Evolutionary conservation across 2,888 invertebrate genomes (phyloP), one percentile per base, ranked within the genome.

Genomic region (Zygogramma bicolorata): DNA sequence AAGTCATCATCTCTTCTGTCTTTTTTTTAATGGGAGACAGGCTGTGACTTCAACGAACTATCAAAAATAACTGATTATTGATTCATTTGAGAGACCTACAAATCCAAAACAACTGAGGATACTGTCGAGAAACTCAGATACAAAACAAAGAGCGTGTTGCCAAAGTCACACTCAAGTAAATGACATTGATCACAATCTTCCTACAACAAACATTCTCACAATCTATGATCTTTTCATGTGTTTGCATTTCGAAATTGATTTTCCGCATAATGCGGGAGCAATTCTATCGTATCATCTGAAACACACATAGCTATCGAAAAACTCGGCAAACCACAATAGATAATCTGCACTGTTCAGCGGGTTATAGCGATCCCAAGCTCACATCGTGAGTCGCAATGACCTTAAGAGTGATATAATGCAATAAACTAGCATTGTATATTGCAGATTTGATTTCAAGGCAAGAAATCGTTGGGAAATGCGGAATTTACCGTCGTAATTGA

Each of bases 401-500:
- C 71, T 63, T 63, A 67, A 63, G 57, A 60, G 53, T 59, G 67
- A 67, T 58, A 67, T 67, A 67, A 67, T 62, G 71, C 66, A 71
- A 71, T 71, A 67, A 71, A 71, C 46, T 46, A 63, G 58, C 58
- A 67, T 53, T 67, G 58, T 59, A 63, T 71, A 71, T 63, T 71
- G 62, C 71, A 46, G 62, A 70, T 60, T 66, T 61, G 60, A 70
- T 70, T 59, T 53, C 65, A 60, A 61, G 22, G 61, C 71, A 61
- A 71, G 66, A 62, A 71, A 67, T 58, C 67, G 71, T 71, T 67
- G 71, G 67, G 67, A 71, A 67, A 58, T 57, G 20, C 29, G 31
- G 53, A 60, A 29, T 42, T 49, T 46, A 6, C 67, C n/a, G 59
- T 58, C 29, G 46, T 67, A 71, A 67, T 71, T 67, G 71, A 67